Evolutionary conservation across 2,113 vertebrate genomes (phyloP).

Genomic region (Synodontis membranacea): DNA sequence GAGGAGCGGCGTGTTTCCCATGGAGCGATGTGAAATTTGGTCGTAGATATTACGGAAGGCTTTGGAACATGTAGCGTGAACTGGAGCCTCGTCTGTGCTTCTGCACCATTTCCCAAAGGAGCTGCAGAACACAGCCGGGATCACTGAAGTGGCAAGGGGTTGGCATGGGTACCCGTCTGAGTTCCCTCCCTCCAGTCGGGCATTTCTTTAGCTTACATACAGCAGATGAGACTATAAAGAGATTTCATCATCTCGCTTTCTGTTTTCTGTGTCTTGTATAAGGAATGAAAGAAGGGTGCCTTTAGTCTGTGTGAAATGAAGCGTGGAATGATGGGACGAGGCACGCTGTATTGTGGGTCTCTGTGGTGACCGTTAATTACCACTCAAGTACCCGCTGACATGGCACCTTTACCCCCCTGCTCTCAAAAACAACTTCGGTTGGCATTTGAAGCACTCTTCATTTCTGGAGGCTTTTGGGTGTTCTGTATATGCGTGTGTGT

Average conservation of each 20-base stretch:
- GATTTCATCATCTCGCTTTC: not conserved
- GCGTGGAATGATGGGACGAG: constrained; percentile 65
- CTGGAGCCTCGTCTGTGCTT: not conserved
- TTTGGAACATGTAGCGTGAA: not conserved
- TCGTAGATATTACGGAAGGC: not conserved
- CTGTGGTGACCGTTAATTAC: constrained; percentile 71
- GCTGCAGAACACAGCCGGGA: constrained; percentile 10
- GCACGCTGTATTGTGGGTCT: constrained; percentile 62
- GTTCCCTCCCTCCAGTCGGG: not conserved
- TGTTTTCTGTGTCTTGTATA: not conserved
- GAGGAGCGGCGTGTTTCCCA: not conserved
- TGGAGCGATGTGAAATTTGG: not conserved
- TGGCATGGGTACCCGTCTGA: constrained; percentile 51
- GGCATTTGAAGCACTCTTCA: constrained; percentile 52
- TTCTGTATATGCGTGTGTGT: not conserved
- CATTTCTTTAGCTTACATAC: not conserved
- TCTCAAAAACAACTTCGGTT: constrained; percentile 49
- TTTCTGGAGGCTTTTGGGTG: constrained; percentile 6
- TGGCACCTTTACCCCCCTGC: constrained; percentile 61
- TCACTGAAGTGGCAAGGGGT: constrained; percentile 51
- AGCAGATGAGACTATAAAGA: not conserved
- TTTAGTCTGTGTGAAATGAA: constrained; percentile 66
- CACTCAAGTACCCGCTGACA: constrained; percentile 62
- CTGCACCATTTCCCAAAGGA: not conserved
- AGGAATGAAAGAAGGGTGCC: constrained; percentile 35